Percentiles rank a stretch among this genome's conserved stretches.
Conservation (phyloP, 2,888 invertebrate genomes). For the Rugalucina vietnamica region DNA sequence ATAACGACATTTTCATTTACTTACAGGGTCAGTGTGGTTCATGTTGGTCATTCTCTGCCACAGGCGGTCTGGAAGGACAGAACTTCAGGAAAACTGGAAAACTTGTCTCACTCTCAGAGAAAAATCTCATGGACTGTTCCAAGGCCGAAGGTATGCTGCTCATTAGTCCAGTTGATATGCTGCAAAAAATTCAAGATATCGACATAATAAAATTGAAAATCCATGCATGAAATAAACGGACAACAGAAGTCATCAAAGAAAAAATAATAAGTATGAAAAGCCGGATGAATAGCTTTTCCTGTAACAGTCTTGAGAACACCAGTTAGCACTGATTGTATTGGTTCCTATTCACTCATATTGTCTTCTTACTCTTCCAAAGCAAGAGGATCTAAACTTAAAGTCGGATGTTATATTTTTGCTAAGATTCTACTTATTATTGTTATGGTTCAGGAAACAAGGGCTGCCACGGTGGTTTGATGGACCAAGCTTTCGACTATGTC, state of each 20-base stretch:
- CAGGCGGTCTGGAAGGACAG: conserved; percentile 86
- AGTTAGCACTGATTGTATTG: too few relatives aligned
- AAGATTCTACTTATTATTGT: background rate
- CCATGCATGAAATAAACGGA: background rate
- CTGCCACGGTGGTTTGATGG: conserved; percentile 80
- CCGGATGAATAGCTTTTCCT: too few relatives aligned
- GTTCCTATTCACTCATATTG: too few relatives aligned
- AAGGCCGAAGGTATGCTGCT: conserved; percentile 1
- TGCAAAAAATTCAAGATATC: background rate
- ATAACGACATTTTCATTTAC: too few relatives aligned
- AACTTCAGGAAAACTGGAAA: conserved; percentile 86
- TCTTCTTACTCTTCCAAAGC: too few relatives aligned
- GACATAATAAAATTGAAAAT: background rate
- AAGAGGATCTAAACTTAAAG: too few relatives aligned
- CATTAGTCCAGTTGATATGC: background rate
- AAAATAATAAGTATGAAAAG: too few relatives aligned
- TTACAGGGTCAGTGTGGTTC: conserved; percentile 92
- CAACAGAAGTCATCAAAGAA: background rate
- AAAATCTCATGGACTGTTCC: conserved; percentile 84
- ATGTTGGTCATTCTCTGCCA: conserved; percentile 96
- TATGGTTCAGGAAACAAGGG: conserved; percentile 78
- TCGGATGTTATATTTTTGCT: background rate
- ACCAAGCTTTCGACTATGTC: conserved; percentile 79
- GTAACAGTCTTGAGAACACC: too few relatives aligned
- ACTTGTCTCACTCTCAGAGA: conserved; percentile 85